Evolutionary conservation across 2,888 invertebrate genomes (phyloP).

Genomic region (Trachelus iudaicus): DNA sequence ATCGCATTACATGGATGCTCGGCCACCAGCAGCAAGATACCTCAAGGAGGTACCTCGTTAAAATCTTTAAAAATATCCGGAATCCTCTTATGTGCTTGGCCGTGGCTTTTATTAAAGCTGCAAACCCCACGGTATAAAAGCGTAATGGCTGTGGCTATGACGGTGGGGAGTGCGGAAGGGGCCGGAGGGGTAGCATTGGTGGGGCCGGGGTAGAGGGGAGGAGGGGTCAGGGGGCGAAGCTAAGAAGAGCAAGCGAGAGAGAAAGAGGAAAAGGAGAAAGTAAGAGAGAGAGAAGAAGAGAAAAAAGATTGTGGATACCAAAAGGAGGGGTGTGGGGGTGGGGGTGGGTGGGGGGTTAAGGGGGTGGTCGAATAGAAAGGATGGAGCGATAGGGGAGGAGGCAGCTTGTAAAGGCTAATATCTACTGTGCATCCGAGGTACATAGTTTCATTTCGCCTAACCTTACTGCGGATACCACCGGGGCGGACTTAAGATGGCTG

Average conservation of each 20-base stretch:
- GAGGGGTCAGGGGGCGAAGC: slow-evolving; percentile 7
- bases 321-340: no score
- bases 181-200: not conserved
- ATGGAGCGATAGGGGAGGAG: slow-evolving; percentile 15
- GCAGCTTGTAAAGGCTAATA: slow-evolving; percentile 23
- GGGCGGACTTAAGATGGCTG: slow-evolving; percentile 4
- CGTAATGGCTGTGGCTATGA: slow-evolving; percentile 28
- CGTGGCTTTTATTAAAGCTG: slow-evolving; percentile 42
- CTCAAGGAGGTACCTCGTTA: slow-evolving; percentile 35
- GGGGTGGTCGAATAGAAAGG: not conserved
- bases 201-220: fast-evolving
- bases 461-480: slow-evolving; percentile 5
- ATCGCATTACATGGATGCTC: slow-evolving; percentile 27
- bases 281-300: slow-evolving; percentile 24
- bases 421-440: slow-evolving; percentile 17
- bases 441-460: slow-evolving; percentile 22
- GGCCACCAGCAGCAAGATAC: slow-evolving; percentile 22
- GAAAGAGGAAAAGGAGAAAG: not conserved
- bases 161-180: slow-evolving; percentile 13
- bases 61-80: slow-evolving; percentile 44
- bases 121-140: slow-evolving; percentile 37
- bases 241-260: slow-evolving; percentile 6
- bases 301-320: slow-evolving; percentile 14
- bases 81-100: slow-evolving; percentile 38
- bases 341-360: not conserved